Percentiles rank a stretch among this genome's conserved stretches.
These are phyloP conservation scores for Chlorocebus sabaeus DNA, from an alignment of 2,113 vertebrate genomes.

Conservation along the genomic window DNA sequence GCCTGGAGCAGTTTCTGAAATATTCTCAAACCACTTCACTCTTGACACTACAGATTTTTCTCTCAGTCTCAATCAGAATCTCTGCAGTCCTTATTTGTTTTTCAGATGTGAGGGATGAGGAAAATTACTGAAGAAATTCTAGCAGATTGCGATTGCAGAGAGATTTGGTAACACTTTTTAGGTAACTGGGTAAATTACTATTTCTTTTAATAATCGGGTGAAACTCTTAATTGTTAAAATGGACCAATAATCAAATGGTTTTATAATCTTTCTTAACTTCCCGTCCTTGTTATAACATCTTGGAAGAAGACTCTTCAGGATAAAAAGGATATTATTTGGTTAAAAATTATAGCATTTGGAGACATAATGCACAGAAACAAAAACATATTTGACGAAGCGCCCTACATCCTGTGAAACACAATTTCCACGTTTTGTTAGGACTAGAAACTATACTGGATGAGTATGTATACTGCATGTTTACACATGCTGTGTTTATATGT, in stretches of 20 bases:
- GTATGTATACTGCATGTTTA: slow-evolving; percentile 61
- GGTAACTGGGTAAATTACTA: not conserved
- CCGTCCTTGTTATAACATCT: not conserved
- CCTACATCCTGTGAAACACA: not conserved
- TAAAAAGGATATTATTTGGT: not conserved
- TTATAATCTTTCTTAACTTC: not conserved
- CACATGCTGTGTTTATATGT: not conserved
- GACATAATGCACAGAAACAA: not conserved
- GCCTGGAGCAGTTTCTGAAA: not conserved
- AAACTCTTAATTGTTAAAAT: not conserved
- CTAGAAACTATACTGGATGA: not conserved
- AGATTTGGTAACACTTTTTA: not conserved
- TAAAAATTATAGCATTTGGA: not conserved
- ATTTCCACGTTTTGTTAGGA: not conserved
- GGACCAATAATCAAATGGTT: not conserved
- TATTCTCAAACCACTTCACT: not conserved
- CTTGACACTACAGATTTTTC: not conserved
- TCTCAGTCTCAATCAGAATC: not conserved
- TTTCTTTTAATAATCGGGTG: not conserved
- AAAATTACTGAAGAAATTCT: slow-evolving; percentile 4
- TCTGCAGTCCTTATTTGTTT: not conserved
- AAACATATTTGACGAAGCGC: not conserved
- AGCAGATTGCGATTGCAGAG: not conserved
- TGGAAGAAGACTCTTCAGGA: not conserved
- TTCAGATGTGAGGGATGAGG: not conserved